Evolutionary conservation across 2,113 vertebrate species (phyloP).

Genomic region (Syrmaticus mikado): DNA sequence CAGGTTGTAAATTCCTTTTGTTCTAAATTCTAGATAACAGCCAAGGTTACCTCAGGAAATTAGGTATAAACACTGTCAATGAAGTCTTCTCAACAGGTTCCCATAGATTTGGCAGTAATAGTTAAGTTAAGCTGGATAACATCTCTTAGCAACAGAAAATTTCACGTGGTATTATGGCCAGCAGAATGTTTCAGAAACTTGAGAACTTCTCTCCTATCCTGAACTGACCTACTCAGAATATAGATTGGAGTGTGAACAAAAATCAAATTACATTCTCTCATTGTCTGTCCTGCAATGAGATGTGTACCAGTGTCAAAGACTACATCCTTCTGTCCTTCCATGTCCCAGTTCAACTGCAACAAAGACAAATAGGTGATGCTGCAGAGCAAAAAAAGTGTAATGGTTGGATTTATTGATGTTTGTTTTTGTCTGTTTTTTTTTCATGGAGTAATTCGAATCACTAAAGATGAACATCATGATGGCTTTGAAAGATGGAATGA

Average conservation of each 20-base stretch:
- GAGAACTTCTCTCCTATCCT: background rate
- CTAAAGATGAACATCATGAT: background rate
- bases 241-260: fast-evolving
- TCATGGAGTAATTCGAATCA: background rate
- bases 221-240: fast-evolving
- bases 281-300: background rate
- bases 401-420: background rate
- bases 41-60: background rate
- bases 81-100: background rate
- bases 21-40: background rate
- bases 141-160: background rate
- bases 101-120: background rate
- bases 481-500: background rate
- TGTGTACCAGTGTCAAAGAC: background rate
- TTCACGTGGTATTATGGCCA: background rate
- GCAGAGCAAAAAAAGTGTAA: background rate
- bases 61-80: background rate
- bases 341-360: background rate
- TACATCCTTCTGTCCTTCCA: background rate
- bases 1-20: background rate
- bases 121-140: fast-evolving
- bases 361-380: background rate
- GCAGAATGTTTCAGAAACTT: background rate
- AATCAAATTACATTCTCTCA: background rate
- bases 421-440: background rate